A percentile compares a stretch with the other conserved stretches of the same genome.
Evolutionary conservation across 1,140 invertebrate genomes (phyloP).

Genomic region (Pomacea maculata): DNA sequence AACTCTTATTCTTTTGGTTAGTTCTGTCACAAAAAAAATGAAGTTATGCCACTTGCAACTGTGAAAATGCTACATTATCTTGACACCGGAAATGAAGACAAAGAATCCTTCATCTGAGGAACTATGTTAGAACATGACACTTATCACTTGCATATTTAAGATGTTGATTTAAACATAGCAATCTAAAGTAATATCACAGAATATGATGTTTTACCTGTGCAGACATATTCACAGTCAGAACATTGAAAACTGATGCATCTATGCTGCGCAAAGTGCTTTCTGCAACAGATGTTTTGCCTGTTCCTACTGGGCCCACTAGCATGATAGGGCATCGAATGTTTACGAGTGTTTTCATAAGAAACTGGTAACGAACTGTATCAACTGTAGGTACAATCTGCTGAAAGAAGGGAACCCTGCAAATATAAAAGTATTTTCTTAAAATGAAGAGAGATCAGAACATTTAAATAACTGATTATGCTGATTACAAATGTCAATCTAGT

Average conservation of each 20-base stretch:
- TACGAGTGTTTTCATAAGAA: slow-evolving; percentile 74
- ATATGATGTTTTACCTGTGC: slow-evolving; percentile 70
- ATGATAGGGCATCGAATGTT: slow-evolving; percentile 75
- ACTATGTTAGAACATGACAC: no score
- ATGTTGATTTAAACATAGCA: no score
- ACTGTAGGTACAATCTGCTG: slow-evolving; percentile 84
- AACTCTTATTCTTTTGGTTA: no score
- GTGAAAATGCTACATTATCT: no score
- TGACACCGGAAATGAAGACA: no score
- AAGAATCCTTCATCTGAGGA: no score
- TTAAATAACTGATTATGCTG: background rate
- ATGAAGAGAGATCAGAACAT: no score
- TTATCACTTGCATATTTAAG: no score
- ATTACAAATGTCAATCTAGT: no score
- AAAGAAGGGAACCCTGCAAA: slow-evolving; percentile 77
- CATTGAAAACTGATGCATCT: slow-evolving; percentile 72
- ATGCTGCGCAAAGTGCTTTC: slow-evolving; percentile 74
- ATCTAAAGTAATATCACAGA: background rate
- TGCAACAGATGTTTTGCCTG: slow-evolving; percentile 80
- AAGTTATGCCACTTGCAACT: no score
- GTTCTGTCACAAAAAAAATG: no score
- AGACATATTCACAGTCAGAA: slow-evolving; percentile 84
- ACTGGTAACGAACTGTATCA: slow-evolving; percentile 83
- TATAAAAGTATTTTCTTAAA: no score
- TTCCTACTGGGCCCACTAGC: slow-evolving; percentile 81